phyloP scores from a whole-genome alignment of 2,113 vertebrate species.

The Narcine bancroftii region DNA sequence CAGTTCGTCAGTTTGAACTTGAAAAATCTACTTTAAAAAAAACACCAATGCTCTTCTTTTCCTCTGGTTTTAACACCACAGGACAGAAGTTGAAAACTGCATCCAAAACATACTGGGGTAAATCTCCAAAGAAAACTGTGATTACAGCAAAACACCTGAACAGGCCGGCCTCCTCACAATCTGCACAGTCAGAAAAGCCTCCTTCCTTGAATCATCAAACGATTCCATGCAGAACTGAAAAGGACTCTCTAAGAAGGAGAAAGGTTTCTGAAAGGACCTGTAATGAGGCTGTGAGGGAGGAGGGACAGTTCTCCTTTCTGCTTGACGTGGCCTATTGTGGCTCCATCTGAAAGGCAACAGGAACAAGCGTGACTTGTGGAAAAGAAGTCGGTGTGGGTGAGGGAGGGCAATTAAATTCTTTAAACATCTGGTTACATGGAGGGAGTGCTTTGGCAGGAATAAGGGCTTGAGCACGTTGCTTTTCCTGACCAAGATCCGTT shows the following conservation, averaged over 20 bases:
- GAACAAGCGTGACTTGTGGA: not conserved
- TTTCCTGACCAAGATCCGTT: slow-evolving; percentile 17
- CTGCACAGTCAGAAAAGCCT: not conserved
- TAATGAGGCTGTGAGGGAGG: not conserved
- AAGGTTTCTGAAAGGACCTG: not conserved
- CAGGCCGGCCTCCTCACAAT: not conserved
- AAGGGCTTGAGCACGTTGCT: not conserved
- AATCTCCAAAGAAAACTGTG: not conserved
- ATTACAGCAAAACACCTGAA: not conserved
- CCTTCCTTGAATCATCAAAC: not conserved
- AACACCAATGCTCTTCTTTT: not conserved
- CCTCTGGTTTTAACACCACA: not conserved
- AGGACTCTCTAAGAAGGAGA: not conserved
- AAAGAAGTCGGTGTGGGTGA: too few relatives aligned
- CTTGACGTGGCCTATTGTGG: not conserved
- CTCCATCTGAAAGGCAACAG: not conserved
- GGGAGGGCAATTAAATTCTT: not conserved
- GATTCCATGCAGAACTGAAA: not conserved
- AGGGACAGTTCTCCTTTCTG: not conserved
- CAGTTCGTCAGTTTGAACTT: not conserved
- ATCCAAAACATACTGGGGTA: not conserved
- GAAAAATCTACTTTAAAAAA: not conserved
- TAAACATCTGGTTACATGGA: not conserved
- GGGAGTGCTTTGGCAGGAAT: not conserved
- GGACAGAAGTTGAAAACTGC: not conserved